phyloP scores from a whole-genome alignment of 2,113 vertebrate genomes.

The Amphilophus citrinellus region DNA sequence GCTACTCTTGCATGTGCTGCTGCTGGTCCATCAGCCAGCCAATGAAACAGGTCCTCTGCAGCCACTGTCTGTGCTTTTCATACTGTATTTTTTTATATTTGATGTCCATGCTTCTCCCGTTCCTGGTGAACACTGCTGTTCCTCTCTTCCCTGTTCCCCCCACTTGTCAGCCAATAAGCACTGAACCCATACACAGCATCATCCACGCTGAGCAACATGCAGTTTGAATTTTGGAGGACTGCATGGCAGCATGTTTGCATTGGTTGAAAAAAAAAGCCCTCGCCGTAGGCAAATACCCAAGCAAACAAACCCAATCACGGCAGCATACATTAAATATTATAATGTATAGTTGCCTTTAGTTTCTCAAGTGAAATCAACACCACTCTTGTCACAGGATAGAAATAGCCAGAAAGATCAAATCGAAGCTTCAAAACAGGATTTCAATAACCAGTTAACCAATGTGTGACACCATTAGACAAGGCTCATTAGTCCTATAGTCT shows the following conservation, averaged over 20 bases:
- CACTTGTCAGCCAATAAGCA: neutral
- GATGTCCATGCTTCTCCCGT: neutral
- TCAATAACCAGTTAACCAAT: neutral
- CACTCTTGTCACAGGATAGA: neutral
- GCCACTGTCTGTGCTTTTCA: neutral
- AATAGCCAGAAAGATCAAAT: neutral
- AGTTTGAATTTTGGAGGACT: neutral
- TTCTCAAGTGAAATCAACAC: neutral
- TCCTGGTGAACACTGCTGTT: neutral
- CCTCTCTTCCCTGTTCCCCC: neutral
- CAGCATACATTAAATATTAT: neutral
- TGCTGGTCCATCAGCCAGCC: neutral
- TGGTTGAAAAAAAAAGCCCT: neutral
- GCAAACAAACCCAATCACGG: no score
- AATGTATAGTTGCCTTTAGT: neutral
- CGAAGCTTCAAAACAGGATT: neutral
- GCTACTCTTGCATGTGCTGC: neutral
- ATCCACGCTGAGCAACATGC: neutral
- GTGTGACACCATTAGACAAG: neutral
- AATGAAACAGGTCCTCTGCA: neutral
- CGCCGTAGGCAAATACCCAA: neutral
- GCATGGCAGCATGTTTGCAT: neutral
- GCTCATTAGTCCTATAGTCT: neutral
- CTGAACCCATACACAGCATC: neutral
- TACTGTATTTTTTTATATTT: neutral